Base-by-base conservation (phyloP, 2,888 invertebrate species). In the Drosophila diplacantha region DNA sequence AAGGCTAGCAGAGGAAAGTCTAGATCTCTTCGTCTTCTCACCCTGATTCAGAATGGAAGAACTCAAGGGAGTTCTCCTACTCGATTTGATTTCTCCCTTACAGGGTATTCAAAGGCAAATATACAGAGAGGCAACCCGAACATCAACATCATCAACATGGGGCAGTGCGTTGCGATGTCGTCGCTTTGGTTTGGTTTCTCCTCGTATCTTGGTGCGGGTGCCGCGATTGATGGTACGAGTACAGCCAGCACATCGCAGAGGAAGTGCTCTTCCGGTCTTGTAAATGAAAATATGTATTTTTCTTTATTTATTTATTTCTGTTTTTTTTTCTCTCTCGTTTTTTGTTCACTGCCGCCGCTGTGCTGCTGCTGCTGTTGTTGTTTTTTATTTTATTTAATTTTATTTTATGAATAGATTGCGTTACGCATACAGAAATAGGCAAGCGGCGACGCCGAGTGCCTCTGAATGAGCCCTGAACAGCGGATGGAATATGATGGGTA, bases 341-440 rank as follows among this genome's bases (percentile, higher is more conserved):
- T 82, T 78, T 71, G 73, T 81, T 81, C 79, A 26, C 54, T 51
- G 34, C 39, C 32, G 60, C 49, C 58, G 60, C 35, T 46, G 53
- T 11, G 22, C 34, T 31, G 26, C 9, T 9, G 26, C 31, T 37
- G 49, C 16, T 37, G 49, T 49, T 55, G 62, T 50, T 59, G 41
- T 56, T 61, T 53, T 74, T 53, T 75, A 74, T 84, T 84, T 81
- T 78, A 84, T 81, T 81, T 81, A 73, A 84, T 81, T 83, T 81
- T 54, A 81, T 83, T 81, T 84, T 83, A 83, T 85, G 81, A 85
- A 85, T 81, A 81, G 81, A 81, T 81, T 81, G 81, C 81, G 84
- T 85, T 81, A 81, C 85, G 81, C 81, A 81, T 85, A 81, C 83
- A 84, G 69, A 81, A 72, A 61, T 64, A 70, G 80, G 76, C 80